Evolutionary conservation across 2,888 invertebrate genomes (phyloP).

Genomic region (Megamerina dolium): DNA sequence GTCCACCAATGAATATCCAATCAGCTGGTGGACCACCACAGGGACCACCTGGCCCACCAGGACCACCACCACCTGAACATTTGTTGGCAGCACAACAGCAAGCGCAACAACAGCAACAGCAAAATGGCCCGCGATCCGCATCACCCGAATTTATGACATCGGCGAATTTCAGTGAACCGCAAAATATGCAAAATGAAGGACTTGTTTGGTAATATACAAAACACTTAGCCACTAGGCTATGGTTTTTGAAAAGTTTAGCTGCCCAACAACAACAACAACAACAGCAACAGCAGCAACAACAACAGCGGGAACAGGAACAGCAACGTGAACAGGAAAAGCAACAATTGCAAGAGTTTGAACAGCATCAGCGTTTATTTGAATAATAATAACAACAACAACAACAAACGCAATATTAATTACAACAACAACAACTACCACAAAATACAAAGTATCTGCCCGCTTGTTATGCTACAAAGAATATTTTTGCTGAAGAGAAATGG

Average conservation of each 20-base stretch:
- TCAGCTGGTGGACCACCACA: constrained; percentile 52
- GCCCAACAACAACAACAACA: constrained; percentile 33
- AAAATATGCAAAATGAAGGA: constrained; percentile 67
- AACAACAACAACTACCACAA: neutral
- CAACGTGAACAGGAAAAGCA: constrained; percentile 14
- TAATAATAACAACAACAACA: constrained; percentile 10
- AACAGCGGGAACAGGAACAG: constrained; percentile 22
- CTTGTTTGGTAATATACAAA: constrained; percentile 63
- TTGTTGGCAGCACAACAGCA: constrained; percentile 50
- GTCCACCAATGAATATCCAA: constrained; percentile 47
- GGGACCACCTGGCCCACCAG: constrained; percentile 49
- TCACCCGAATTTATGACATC: constrained; percentile 68
- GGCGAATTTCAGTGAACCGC: constrained; percentile 61
- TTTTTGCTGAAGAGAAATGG: constrained; percentile 21
- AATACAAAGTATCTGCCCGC: constrained; percentile 17
- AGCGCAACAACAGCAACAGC: constrained; percentile 37
- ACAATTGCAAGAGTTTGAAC: constrained; percentile 3
- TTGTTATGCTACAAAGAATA: constrained; percentile 17
- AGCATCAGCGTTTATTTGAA: neutral
- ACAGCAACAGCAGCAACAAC: constrained; percentile 22
- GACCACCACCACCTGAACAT: constrained; percentile 57
- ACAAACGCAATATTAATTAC: constrained; percentile 8
- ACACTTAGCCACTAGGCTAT: constrained; percentile 47
- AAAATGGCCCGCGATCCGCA: constrained; percentile 62
- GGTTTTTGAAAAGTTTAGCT: constrained; percentile 38